These are phyloP conservation scores for Eulimnadia texana DNA, from an alignment of 1,140 invertebrate genomes.

Conservation along the genomic window DNA sequence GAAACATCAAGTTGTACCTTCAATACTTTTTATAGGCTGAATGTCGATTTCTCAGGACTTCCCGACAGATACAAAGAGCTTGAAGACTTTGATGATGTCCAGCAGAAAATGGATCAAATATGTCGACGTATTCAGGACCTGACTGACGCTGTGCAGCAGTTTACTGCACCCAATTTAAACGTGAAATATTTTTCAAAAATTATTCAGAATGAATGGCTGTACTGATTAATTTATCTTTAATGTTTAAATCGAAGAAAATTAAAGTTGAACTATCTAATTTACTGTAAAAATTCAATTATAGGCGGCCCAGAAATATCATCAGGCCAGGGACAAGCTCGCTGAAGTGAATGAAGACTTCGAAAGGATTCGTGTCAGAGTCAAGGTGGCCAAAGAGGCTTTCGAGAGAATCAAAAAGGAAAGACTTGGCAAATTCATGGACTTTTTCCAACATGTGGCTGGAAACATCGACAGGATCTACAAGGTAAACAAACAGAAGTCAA, in stretches of 20 bases:
- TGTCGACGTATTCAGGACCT: slow-evolving; percentile 69
- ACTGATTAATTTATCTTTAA: not conserved
- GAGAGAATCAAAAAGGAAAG: slow-evolving; percentile 91
- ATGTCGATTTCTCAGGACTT: slow-evolving; percentile 70
- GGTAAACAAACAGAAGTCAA: slow-evolving; percentile 30
- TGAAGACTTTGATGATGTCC: slow-evolving; percentile 73
- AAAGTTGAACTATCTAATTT: not conserved
- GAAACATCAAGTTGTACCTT: not conserved
- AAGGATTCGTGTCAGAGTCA: slow-evolving; percentile 76
- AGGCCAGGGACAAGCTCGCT: slow-evolving; percentile 82
- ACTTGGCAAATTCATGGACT: slow-evolving; percentile 83
- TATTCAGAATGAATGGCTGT: not conserved
- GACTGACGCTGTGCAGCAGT: slow-evolving; percentile 78
- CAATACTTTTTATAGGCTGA: slow-evolving; percentile 43
- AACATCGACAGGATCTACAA: slow-evolving; percentile 98
- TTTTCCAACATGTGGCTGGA: slow-evolving; percentile 93
- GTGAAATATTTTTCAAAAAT: slow-evolving; percentile 29
- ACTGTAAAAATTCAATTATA: slow-evolving; percentile 28
- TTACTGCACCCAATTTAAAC: slow-evolving; percentile 95
- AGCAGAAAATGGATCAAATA: slow-evolving; percentile 71
- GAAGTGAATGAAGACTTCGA: slow-evolving; percentile 97
- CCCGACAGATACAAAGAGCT: slow-evolving; percentile 70
- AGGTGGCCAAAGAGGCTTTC: slow-evolving; percentile 85
- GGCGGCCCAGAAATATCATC: slow-evolving; percentile 82
- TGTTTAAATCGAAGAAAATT: not conserved